Evolutionary conservation across 2,797 vertebrate genomes (phyloP), one percentile per base, ranked within the genome.

Genomic region (Coendou prehensilis): DNA sequence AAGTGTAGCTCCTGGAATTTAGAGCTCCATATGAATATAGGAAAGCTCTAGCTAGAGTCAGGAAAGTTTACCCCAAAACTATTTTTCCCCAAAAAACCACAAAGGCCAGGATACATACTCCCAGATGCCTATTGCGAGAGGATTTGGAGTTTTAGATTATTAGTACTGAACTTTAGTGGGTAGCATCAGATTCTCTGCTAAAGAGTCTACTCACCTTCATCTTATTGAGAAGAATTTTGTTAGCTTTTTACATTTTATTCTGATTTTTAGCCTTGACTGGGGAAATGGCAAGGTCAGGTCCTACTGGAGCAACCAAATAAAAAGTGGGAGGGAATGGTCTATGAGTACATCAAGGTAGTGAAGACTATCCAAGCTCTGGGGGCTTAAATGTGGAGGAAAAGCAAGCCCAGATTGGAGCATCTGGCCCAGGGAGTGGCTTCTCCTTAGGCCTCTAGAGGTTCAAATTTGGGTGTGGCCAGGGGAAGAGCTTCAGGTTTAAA

Each of bases 361-460:
- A 59, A 71, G 56, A 30, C 5, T 23, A 22, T 75, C 37, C 45
- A 18, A 20, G 17, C 15, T 33, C 5, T 37, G 10, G 18, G 9
- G 28, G 17, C 37, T 61, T 78, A 54, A 76, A 84, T 17, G 45
- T 17, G 3, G 17, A 78, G 22, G 26, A 47, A 75, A 64, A 52
- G 13, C 0, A 37, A 91, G 67, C 30, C 41, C 28, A 33, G 45
- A n/a, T 18, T 28, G 17, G 4, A 59, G 9, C 17, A 18, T 22
- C 71, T 47, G 52, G 50, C 26, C 18, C 9, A 13, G 41, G 23
- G 1, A 6, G 10, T 28, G 81, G 37, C 20, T 78, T 52, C 86
- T 45, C 22, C 1, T 0, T 14, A 1, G 1, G 2, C 15, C 13
- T 50, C 64, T 47, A 6, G 1, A 3, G 56, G 23, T 10, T 78